Conservation (phyloP, 2,888 invertebrate species). For the Flexamia atlantica region DNA sequence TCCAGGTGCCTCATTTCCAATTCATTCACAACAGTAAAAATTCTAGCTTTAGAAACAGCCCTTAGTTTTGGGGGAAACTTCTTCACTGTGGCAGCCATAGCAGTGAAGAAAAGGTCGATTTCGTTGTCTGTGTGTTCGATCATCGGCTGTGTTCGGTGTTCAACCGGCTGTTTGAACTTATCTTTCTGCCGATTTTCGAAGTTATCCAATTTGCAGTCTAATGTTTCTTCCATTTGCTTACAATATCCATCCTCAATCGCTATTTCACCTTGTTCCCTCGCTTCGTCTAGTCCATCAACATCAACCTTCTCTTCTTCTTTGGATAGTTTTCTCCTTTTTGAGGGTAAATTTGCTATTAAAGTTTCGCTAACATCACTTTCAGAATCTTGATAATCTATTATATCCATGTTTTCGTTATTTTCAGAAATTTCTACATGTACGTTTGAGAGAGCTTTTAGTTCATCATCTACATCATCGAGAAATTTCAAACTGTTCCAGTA, state of each 20-base stretch:
- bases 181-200: neutral
- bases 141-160: neutral
- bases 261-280: neutral
- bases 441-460: neutral
- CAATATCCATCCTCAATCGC: neutral
- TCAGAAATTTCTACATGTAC: constrained; percentile 13
- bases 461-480: constrained; percentile 5
- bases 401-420: neutral
- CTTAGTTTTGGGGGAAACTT: neutral
- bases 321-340: neutral
- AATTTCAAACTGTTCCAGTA: constrained; percentile 15
- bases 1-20: neutral
- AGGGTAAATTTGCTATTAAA: neutral
- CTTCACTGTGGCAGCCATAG: constrained; percentile 13
- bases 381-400: neutral
- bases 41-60: neutral
- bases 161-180: neutral
- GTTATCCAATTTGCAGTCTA: neutral
- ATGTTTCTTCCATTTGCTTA: neutral
- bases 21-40: constrained; percentile 4
- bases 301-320: neutral
- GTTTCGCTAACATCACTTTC: neutral
- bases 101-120: constrained; percentile 28
- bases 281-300: neutral
- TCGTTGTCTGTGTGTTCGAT: neutral